A percentile compares a stretch with the other conserved stretches of the same genome.
phyloP scores from a whole-genome alignment of 2,888 invertebrate genomes.

The Macrostomum cliftonense region DNA sequence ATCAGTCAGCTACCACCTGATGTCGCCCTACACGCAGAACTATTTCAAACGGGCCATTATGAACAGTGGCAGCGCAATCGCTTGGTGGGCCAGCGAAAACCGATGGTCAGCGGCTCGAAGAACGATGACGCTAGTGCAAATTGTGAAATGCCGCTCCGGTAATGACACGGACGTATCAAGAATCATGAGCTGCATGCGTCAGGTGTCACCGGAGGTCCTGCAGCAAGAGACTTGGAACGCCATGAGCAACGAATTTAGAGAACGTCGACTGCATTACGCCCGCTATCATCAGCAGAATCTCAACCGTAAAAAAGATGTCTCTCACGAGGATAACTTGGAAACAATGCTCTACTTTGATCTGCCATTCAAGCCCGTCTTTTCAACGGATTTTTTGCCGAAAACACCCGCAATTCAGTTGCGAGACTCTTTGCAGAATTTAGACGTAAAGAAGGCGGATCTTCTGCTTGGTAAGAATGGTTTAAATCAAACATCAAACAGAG shows the following conservation, averaged over 20 bases:
- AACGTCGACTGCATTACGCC: too few species aligned
- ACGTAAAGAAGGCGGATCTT: conserved; percentile 50
- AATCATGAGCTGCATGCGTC: conserved; percentile 16
- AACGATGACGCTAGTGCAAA: conserved; percentile 46
- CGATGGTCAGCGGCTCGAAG: conserved; percentile 38
- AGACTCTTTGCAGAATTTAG: conserved; percentile 19
- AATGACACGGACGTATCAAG: too few species aligned
- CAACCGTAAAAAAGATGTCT: too few species aligned
- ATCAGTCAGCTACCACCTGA: conserved; percentile 12
- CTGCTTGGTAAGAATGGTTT: too few species aligned
- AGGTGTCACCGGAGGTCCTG: conserved; percentile 7
- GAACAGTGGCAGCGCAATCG: conserved; percentile 19
- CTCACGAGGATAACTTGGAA: neutral
- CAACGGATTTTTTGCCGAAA: conserved; percentile 65
- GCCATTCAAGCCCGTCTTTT: conserved; percentile 73
- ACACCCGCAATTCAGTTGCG: too few species aligned
- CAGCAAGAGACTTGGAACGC: conserved; percentile 14
- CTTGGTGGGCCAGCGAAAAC: conserved; percentile 16
- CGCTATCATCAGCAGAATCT: neutral
- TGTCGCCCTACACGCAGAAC: conserved; percentile 3
- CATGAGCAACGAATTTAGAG: neutral
- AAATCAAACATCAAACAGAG: too few species aligned
- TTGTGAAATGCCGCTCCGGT: conserved; percentile 14
- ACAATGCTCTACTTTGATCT: conserved; percentile 26
- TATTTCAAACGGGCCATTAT: conserved; percentile 20